phyloP scores from a whole-genome alignment of 2,113 vertebrate species.

The Cairina moschata region DNA sequence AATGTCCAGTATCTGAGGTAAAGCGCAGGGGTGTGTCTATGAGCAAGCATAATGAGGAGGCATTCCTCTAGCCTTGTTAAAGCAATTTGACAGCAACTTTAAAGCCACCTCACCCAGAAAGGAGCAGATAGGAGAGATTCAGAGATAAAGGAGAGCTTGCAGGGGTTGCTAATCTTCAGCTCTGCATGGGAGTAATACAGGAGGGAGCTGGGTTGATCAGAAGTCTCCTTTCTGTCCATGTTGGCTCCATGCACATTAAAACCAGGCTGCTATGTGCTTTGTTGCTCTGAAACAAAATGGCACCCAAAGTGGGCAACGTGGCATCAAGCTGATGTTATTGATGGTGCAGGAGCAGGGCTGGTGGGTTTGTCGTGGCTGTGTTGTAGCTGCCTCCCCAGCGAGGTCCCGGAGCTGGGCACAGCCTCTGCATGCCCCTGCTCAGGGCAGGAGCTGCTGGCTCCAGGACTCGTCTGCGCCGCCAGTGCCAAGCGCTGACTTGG shows the following conservation, averaged over 20 bases:
- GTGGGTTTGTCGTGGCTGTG: not conserved
- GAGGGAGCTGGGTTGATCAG: not conserved
- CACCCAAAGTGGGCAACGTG: not conserved
- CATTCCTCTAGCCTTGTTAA: not conserved
- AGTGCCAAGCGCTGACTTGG: not conserved
- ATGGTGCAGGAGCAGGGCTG: not conserved
- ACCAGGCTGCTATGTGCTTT: not conserved
- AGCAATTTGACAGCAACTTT: not conserved
- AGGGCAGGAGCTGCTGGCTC: not conserved
- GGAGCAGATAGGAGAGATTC: not conserved
- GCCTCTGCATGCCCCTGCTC: not conserved
- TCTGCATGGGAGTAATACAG: rapidly evolving
- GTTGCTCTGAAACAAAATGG: not conserved
- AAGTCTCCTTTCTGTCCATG: not conserved
- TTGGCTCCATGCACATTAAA: not conserved
- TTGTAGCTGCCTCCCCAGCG: not conserved
- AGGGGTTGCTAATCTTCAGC: not conserved
- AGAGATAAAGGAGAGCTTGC: not conserved
- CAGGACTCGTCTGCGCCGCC: not conserved
- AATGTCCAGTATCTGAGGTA: not conserved
- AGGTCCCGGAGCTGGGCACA: not conserved
- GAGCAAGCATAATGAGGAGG: not conserved
- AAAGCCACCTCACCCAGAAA: not conserved
- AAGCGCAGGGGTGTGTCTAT: not conserved
- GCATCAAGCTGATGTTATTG: not conserved